These are phyloP conservation scores for Drosophila anomalata DNA, from an alignment of 2,888 invertebrate species.

Conservation along the genomic window DNA sequence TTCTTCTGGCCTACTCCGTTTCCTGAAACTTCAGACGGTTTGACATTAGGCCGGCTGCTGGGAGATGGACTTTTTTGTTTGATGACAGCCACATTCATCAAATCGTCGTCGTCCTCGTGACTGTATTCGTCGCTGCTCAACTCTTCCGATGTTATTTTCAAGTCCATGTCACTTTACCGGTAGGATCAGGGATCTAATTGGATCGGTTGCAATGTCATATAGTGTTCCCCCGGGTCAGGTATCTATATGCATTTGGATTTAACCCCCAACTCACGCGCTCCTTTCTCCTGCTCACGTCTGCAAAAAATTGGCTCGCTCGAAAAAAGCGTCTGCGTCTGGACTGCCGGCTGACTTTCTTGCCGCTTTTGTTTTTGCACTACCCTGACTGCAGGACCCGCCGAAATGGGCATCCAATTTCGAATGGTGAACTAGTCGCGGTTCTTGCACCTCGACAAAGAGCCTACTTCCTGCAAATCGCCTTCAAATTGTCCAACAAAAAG, in stretches of 20 bases:
- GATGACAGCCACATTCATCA: slow-evolving; percentile 65
- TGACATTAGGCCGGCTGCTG: slow-evolving; percentile 4
- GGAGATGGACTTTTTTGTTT: slow-evolving; percentile 37
- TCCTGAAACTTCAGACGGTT: slow-evolving; percentile 6
- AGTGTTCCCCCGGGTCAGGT: slow-evolving; percentile 8
- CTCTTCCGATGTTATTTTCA: slow-evolving; percentile 58
- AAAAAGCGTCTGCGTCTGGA: slow-evolving; percentile 55
- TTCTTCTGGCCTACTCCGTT: neutral
- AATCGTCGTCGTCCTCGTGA: slow-evolving; percentile 63
- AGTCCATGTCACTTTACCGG: slow-evolving; percentile 55
- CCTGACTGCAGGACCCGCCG: neutral
- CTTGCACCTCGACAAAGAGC: neutral
- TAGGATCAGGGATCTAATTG: slow-evolving; percentile 21
- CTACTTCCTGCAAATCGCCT: slow-evolving; percentile 14
- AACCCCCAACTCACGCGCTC: slow-evolving; percentile 45
- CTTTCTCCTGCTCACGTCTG: slow-evolving; percentile 49
- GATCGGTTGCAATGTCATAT: slow-evolving; percentile 4
- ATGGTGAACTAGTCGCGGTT: no score
- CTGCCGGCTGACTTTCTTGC: slow-evolving; percentile 50
- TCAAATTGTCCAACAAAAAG: slow-evolving; percentile 19
- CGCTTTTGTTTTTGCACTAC: neutral
- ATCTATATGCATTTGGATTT: slow-evolving; percentile 18
- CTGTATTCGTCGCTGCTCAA: slow-evolving; percentile 69
- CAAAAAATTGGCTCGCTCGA: slow-evolving; percentile 17
- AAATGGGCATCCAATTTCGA: neutral